phyloP scores from a whole-genome alignment of 2,797 vertebrate genomes.

The Rhinatrema bivittatum region DNA sequence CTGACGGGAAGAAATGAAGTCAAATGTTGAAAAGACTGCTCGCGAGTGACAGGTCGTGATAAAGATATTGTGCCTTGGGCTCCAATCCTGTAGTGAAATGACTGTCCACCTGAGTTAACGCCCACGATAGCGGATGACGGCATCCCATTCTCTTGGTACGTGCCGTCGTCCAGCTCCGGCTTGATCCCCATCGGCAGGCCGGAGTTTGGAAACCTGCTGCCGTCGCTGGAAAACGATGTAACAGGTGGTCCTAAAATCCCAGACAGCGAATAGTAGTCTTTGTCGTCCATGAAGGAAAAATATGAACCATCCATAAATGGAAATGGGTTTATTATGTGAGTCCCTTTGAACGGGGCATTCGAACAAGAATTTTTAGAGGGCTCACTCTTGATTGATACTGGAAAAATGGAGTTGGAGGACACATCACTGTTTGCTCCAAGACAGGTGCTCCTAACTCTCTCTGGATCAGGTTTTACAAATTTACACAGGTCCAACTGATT shows the following conservation, averaged over 20 bases:
- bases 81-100: conserved; percentile 98
- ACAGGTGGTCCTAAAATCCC: conserved; percentile 95
- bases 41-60: conserved; percentile 82
- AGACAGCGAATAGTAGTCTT: conserved; percentile 95
- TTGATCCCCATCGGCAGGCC: conserved; percentile 86
- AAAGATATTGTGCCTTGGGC: conserved; percentile 96
- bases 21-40: conserved; percentile 89
- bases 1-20: conserved; percentile 91
- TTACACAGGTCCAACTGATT: conserved; percentile 80
- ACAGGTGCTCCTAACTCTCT: conserved; percentile 82
- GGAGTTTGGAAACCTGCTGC: conserved; percentile 78
- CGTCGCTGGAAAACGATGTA: conserved; percentile 83
- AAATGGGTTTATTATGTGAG: conserved; percentile 78
- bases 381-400: conserved; percentile 88
- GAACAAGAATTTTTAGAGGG: conserved; percentile 84
- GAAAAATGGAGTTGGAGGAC: conserved; percentile 65
- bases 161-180: conserved; percentile 85
- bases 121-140: conserved; percentile 92
- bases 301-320: conserved; percentile 88
- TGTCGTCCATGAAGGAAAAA: conserved; percentile 95
- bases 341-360: conserved; percentile 73
- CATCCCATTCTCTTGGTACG: conserved; percentile 85
- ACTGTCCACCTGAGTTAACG: conserved; percentile 96
- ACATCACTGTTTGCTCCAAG: conserved; percentile 72
- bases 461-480: conserved; percentile 94